A percentile compares a stretch with the other conserved stretches of the same genome.
Conservation (phyloP, 2,113 vertebrate genomes). For the Cynoglossus semilaevis region DNA sequence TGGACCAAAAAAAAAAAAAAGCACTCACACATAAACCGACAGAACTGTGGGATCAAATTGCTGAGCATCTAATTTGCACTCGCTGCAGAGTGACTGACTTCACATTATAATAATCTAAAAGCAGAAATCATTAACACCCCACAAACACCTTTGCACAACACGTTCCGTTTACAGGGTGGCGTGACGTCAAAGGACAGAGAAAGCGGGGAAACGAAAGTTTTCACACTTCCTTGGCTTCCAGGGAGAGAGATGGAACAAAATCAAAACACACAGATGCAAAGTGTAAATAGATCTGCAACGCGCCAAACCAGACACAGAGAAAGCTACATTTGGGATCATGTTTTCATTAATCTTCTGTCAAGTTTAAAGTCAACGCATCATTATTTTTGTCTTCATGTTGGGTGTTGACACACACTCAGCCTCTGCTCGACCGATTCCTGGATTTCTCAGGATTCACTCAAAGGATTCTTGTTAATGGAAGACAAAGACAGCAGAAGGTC, state of each 20-base stretch:
- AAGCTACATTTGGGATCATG: constrained; percentile 16
- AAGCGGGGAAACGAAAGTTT: constrained; percentile 10
- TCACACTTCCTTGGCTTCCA: constrained; percentile 23
- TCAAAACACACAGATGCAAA: constrained; percentile 13
- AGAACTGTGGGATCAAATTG: constrained; percentile 9
- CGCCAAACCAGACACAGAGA: background rate
- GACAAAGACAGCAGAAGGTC: constrained; percentile 31
- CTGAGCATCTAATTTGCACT: constrained; percentile 3
- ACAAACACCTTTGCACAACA: constrained; percentile 56
- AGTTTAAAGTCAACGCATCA: constrained; percentile 28
- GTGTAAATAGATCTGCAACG: background rate
- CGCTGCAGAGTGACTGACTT: constrained; percentile 1
- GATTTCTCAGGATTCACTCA: background rate
- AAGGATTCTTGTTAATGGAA: background rate
- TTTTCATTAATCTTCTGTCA: constrained; percentile 6
- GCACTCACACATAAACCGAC: background rate
- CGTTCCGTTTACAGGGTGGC: constrained; percentile 28
- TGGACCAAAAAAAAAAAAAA: constrained; percentile 15
- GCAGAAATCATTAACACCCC: constrained; percentile 52
- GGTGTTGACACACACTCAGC: too few relatives aligned
- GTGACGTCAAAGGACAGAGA: constrained; percentile 39
- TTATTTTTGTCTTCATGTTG: too few relatives aligned
- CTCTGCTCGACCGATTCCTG: background rate
- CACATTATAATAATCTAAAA: constrained; percentile 37
- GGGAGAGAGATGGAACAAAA: background rate